Conservation (phyloP, 1,140 invertebrate species). For the Vollenhovia emeryi region DNA sequence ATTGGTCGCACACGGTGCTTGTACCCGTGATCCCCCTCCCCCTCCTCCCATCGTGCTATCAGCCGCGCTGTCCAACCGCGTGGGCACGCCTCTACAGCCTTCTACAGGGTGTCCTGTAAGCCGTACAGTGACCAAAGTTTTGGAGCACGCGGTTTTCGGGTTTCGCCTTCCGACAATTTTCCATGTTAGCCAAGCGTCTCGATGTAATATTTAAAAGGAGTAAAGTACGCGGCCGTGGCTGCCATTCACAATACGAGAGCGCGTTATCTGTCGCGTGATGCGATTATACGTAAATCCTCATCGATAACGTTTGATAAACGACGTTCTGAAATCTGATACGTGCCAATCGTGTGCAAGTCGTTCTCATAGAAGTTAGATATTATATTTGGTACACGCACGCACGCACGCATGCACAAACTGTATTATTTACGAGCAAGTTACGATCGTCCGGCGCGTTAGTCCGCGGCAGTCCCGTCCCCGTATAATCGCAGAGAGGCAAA, state of each 20-base stretch:
- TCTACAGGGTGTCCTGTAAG: slow-evolving; percentile 64
- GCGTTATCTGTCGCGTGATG: background rate
- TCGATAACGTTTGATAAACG: background rate
- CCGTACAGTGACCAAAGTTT: background rate
- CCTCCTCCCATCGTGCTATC: slow-evolving; percentile 72
- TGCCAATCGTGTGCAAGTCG: background rate
- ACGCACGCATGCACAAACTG: background rate
- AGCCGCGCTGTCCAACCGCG: slow-evolving; percentile 73
- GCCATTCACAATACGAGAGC: background rate
- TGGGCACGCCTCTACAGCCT: slow-evolving; percentile 68
- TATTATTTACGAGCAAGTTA: slow-evolving; percentile 34
- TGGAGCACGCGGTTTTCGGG: background rate
- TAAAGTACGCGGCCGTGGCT: background rate
- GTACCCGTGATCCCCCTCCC: slow-evolving; percentile 68
- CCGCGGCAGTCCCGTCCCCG: background rate
- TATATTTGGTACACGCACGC: background rate
- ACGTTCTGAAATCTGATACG: background rate
- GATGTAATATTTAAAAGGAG: background rate
- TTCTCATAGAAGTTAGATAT: background rate
- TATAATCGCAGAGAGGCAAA: slow-evolving; percentile 5
- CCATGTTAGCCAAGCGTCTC: background rate
- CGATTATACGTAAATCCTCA: background rate
- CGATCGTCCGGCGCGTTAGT: background rate
- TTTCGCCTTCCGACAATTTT: background rate
- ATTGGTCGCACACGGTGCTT: slow-evolving; percentile 78